These are phyloP conservation scores for Machaerirhynchus nigripectus DNA, from an alignment of 2,113 vertebrate species.

Conservation along the genomic window DNA sequence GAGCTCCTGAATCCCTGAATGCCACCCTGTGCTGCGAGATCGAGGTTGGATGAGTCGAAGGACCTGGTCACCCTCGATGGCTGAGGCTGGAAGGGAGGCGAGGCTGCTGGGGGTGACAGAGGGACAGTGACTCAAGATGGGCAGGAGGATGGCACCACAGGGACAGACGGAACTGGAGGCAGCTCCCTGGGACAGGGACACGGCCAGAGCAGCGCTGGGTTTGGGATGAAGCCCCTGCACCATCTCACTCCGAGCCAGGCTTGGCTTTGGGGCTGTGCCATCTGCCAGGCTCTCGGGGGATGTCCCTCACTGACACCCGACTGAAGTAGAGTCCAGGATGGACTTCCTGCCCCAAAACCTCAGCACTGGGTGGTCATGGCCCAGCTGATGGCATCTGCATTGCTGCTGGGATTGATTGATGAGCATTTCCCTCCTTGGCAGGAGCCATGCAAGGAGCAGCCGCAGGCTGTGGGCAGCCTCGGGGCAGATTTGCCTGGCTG, in stretches of 20 bases:
- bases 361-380: background rate
- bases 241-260: fast-evolving
- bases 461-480: fast-evolving
- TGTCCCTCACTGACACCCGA: fast-evolving
- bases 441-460: background rate
- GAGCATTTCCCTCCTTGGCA: background rate
- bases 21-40: background rate
- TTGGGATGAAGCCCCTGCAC: fast-evolving
- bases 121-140: background rate
- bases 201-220: fast-evolving
- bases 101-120: background rate
- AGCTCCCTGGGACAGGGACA: background rate
- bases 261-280: background rate
- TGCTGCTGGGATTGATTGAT: background rate
- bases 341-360: background rate
- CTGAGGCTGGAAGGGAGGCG: background rate
- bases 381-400: fast-evolving
- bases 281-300: no score
- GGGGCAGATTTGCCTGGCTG: background rate
- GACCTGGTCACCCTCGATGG: background rate
- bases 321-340: background rate
- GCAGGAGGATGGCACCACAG: background rate
- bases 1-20: background rate
- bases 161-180: fast-evolving
- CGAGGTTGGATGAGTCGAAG: fast-evolving